Evolutionary conservation across 2,113 vertebrate species (phyloP), one percentile per base, ranked within the genome.

Genomic region (Syngnathoides biaculeatus): DNA sequence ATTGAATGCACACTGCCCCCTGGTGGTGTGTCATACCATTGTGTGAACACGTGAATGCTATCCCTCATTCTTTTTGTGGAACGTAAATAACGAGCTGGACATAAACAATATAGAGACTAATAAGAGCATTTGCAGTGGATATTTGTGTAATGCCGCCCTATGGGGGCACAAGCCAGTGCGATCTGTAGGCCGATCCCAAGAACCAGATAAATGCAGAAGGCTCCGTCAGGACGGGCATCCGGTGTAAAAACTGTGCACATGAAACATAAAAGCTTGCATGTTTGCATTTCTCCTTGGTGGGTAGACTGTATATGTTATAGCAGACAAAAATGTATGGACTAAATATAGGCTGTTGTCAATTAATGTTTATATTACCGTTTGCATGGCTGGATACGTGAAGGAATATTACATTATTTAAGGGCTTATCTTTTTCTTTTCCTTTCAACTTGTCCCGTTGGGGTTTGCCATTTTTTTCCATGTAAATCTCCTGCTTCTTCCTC

Each of bases 1-100:
- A 89, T 87, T 92, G 89, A 91, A 92, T 89, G 89, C 90, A 91
- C 90, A 91, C 92, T 92, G 91, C 92, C 92, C 92, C 90, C 92
- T 93, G 90, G 90, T 93, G 91, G 92, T 39, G 40, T n/a, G 20
- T n/a, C 47, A 50, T 2, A n/a, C 20, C 7, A 38, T 30, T 19
- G 27, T 35, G 57, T 30, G 27, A 17, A 20, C 2, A 19, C n/a
- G 30, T 39, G 26, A 60, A 57, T 57, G 55, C 40, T 11, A 42
- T 12, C 9, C 9, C 40, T 42, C 10, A 42, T 42, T 11, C 40
- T 42, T 11, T 42, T 2, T 65, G 56, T 66, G 69, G 22, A 61
- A 71, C 77, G 48, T 71, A 72, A 78, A 78, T 69, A 75, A 47
- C 39, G 11, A 8, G 35, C n/a, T 42, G 65, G 43, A 73, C 68